Percentiles rank a stretch among this genome's conserved stretches.
phyloP scores from a whole-genome alignment of 2,797 vertebrate species.

The Hippoglossus hippoglossus region DNA sequence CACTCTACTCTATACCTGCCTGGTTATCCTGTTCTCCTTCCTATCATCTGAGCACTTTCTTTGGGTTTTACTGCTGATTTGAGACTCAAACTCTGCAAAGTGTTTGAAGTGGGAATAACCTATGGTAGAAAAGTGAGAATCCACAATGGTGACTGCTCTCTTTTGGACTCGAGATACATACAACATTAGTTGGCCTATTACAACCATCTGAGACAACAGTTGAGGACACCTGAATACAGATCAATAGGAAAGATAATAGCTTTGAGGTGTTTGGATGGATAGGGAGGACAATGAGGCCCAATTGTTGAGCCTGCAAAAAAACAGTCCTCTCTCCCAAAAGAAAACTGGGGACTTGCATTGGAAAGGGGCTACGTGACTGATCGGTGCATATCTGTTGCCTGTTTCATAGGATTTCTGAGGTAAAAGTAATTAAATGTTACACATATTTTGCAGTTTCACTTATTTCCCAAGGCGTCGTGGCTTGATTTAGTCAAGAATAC shows the following conservation, averaged over 20 bases:
- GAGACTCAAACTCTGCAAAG: not conserved
- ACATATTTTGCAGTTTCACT: too few species aligned
- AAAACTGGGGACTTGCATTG: too few species aligned
- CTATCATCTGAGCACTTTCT: not conserved
- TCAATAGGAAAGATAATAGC: not conserved
- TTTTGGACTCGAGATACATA: not conserved
- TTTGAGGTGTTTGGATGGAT: not conserved
- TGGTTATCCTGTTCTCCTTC: not conserved
- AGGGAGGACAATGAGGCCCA: too few species aligned
- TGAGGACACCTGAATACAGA: not conserved
- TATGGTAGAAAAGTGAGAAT: not conserved
- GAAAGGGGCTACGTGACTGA: too few species aligned
- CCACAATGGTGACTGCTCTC: not conserved
- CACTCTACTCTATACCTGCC: too few species aligned
- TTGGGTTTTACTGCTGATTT: not conserved
- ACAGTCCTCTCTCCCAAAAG: too few species aligned
- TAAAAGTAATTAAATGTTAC: too few species aligned
- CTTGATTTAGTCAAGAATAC: not conserved
- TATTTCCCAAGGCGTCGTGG: too few species aligned
- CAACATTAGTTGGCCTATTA: constrained; percentile 1
- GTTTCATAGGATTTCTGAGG: too few species aligned
- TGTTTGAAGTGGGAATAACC: not conserved
- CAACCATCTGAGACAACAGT: not conserved
- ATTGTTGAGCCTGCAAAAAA: too few species aligned
- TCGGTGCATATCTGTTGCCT: too few species aligned